Conservation (phyloP, 1,140 invertebrate species). For the Bombus polaris region DNA sequence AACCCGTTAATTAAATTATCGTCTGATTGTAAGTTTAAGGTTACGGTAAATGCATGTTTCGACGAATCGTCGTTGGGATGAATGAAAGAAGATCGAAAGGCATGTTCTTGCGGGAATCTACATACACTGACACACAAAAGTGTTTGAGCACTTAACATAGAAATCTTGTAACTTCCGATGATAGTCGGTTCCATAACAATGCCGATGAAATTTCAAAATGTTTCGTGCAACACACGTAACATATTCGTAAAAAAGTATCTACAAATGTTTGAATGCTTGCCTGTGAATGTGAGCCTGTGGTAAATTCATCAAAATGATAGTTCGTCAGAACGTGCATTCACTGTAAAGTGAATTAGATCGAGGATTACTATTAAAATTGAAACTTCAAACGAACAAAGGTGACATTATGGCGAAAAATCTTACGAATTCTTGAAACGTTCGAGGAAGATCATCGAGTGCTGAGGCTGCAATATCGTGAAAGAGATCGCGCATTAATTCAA, state of each 20-base stretch:
- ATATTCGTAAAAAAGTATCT: too few species aligned
- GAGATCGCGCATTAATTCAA: constrained; percentile 71
- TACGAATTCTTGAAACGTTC: neutral
- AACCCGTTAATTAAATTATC: neutral
- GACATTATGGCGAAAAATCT: neutral
- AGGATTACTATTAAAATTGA: neutral
- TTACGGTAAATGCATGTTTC: neutral
- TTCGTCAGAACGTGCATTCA: too few species aligned
- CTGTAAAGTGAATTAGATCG: too few species aligned
- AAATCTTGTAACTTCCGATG: neutral
- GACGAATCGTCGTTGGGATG: neutral
- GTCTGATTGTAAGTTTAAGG: neutral
- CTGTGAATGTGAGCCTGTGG: too few species aligned
- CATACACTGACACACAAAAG: neutral
- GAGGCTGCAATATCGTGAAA: constrained; percentile 7
- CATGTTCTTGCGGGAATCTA: neutral
- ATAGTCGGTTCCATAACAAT: too few species aligned
- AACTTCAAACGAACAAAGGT: neutral
- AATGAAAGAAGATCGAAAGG: neutral
- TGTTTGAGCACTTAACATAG: neutral
- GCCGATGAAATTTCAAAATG: too few species aligned
- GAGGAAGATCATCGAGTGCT: neutral
- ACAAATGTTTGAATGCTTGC: too few species aligned
- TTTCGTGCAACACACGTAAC: too few species aligned
- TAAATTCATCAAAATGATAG: too few species aligned